Percentiles rank a stretch among this genome's conserved stretches.
phyloP scores from a whole-genome alignment of 2,888 invertebrate genomes.

The Megaustenia siamemsis region DNA sequence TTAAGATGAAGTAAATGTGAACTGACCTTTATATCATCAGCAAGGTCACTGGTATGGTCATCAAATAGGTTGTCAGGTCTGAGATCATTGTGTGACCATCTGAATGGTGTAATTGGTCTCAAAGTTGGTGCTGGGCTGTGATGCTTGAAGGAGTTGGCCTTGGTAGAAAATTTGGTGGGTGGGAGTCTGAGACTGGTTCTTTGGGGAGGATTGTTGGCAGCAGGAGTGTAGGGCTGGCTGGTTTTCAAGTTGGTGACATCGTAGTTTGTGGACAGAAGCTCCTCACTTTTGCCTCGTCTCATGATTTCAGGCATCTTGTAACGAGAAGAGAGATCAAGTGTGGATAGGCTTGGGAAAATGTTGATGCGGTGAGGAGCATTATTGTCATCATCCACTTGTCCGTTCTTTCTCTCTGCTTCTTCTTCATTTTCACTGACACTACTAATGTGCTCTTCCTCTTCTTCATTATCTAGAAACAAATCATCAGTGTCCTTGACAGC shows the following conservation, averaged over 20 bases:
- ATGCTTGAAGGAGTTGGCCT: conserved; percentile 47
- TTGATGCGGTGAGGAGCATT: conserved; percentile 2
- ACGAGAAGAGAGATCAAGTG: background rate
- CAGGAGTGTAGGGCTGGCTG: conserved; percentile 28
- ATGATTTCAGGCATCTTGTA: conserved; percentile 7
- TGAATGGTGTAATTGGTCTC: background rate
- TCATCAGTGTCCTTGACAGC: background rate
- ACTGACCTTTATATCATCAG: conserved; percentile 33
- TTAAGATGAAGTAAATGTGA: no score
- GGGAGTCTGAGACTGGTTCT: conserved; percentile 34
- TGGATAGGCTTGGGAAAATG: background rate
- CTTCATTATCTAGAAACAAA: conserved; percentile 13
- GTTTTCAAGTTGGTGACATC: conserved; percentile 30
- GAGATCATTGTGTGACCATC: conserved; percentile 8
- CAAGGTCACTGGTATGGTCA: background rate
- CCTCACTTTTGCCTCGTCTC: conserved; percentile 5
- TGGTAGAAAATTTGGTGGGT: conserved; percentile 58
- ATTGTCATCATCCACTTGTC: background rate
- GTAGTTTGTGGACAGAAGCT: conserved; percentile 7
- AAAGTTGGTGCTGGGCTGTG: background rate
- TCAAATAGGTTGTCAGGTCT: background rate
- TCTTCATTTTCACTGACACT: conserved; percentile 50
- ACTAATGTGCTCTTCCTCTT: conserved; percentile 47
- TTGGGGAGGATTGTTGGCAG: background rate
- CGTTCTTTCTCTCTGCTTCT: background rate